Conservation (phyloP, 2,888 invertebrate genomes). For the Prosapia bicincta region DNA sequence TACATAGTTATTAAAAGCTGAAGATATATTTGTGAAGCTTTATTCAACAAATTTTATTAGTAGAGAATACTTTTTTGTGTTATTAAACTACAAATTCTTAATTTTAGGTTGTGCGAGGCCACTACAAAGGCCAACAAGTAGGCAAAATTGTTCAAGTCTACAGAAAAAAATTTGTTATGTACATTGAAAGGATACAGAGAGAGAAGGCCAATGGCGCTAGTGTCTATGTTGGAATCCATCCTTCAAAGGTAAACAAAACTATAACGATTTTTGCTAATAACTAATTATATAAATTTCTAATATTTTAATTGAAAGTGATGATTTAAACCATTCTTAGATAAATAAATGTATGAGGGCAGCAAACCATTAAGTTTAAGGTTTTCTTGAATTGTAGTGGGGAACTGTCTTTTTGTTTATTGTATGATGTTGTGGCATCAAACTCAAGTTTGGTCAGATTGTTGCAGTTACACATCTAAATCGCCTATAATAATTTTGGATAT, state of each 20-base stretch:
- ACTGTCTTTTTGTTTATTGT: too few species aligned
- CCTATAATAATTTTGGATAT: too few species aligned
- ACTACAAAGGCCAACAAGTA: constrained; percentile 98
- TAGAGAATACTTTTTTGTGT: too few species aligned
- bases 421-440: too few species aligned
- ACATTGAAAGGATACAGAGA: constrained; percentile 98
- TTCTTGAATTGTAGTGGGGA: background rate
- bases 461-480: too few species aligned
- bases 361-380: constrained; percentile 37
- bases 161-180: constrained; percentile 97
- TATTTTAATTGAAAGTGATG: constrained; percentile 53
- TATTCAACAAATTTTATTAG: too few species aligned
- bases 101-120: constrained; percentile 89
- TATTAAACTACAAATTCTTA: too few species aligned
- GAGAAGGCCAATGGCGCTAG: constrained; percentile 99
- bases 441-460: too few species aligned
- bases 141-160: constrained; percentile 98
- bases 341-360: constrained; percentile 46
- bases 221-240: constrained; percentile 98
- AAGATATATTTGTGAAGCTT: too few species aligned
- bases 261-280: background rate
- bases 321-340: constrained; percentile 58
- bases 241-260: constrained; percentile 89
- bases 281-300: too few species aligned
- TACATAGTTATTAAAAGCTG: too few species aligned